Evolutionary conservation across 2,113 vertebrate genomes (phyloP).

Genomic region (Corythoichthys haematopterus): DNA sequence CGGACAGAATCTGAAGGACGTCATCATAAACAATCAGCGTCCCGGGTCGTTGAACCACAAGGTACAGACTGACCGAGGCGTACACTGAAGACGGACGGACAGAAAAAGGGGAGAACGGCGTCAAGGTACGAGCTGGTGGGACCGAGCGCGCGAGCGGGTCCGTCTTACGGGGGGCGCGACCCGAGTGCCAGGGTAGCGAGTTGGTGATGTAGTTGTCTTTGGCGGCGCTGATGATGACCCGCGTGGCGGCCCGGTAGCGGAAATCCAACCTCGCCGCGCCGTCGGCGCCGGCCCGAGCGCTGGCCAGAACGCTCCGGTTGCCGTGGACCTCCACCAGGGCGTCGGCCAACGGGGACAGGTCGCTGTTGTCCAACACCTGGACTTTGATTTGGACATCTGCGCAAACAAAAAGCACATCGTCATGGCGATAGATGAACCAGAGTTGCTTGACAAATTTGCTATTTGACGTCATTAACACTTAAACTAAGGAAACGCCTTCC

Average conservation of each 20-base stretch:
- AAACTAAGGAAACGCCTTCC: too few species aligned
- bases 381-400: constrained; percentile 92
- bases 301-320: constrained; percentile 79
- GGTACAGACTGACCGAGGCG: constrained; percentile 88
- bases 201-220: constrained; percentile 86
- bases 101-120: not conserved
- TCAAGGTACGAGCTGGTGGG: too few species aligned
- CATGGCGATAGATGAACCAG: too few species aligned
- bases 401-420: not conserved
- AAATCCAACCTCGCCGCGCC: constrained; percentile 79
- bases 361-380: constrained; percentile 89
- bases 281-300: constrained; percentile 74
- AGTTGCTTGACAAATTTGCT: too few species aligned
- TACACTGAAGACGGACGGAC: constrained; percentile 76
- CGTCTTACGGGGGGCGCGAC: constrained; percentile 85
- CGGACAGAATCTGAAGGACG: constrained; percentile 86
- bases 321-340: constrained; percentile 83
- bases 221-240: constrained; percentile 81
- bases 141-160: not conserved
- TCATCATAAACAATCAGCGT: constrained; percentile 95
- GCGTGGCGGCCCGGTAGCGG: constrained; percentile 83
- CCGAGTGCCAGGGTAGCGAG: constrained; percentile 91
- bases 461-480: too few species aligned
- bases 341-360: constrained; percentile 80
- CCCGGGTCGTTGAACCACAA: constrained; percentile 85